Evolutionary conservation across 1,140 invertebrate species (phyloP), one percentile per base, ranked within the genome.

Genomic region (Dysdera silvatica): DNA sequence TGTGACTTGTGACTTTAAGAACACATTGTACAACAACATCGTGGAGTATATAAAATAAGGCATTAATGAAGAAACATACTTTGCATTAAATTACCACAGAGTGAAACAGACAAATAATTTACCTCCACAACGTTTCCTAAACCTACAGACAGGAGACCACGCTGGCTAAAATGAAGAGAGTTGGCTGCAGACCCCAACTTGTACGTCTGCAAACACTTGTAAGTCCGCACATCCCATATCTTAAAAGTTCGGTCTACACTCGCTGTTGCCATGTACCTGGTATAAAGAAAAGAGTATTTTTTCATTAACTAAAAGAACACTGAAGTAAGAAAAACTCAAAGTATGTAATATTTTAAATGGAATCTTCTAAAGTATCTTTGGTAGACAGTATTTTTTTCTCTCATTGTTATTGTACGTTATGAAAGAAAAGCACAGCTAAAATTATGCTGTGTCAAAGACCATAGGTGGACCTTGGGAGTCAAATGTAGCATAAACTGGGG

Each of bases 151-250:
- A 99, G 74, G 70, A 93, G 78, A 45, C 87, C 86, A 71, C 80
- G 84, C 73, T 98, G 93, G 71, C 94, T 98, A 74, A 98, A 93
- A 10, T 85, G 80, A 24, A 99, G 73, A 71, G 87, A 78, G 32
- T 83, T 81, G 49, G 88, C 85, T 2, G 87, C 79, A 67, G 80
- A 78, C 40, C 82, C 77, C 33, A 93, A 71, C 49, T 81, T 79
- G 70, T 89, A 88, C 41, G 81, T 74, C 53, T 87, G 82, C 14
- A 95, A 48, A 0, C 88, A 88, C 32, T 87, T 84, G 67, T 83
- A 80, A 37, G 92, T 81, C 66, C 96, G 78, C 1, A 98, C 77
- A 78, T 99, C 97, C 94, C 94, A 99, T 56, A 99, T 83, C 77
- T 93, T 95, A 41, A 98, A 71, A 55, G 80, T 82, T 53, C 84